These are phyloP conservation scores for Sorex araneus DNA, from an alignment of 2,113 vertebrate species.

Conservation along the genomic window DNA sequence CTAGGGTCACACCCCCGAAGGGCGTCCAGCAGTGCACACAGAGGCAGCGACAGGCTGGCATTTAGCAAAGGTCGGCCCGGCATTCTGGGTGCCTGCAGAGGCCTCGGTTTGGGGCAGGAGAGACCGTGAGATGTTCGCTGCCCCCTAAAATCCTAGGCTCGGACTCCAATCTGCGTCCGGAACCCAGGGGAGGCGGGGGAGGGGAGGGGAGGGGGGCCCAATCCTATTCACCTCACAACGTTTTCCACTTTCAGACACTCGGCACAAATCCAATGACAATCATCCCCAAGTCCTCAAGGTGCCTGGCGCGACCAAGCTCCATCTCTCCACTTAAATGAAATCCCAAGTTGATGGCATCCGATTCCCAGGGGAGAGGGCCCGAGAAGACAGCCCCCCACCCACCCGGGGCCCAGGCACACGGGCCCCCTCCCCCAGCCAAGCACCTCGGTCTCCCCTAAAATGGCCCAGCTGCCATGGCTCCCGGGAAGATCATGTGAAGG, in stretches of 20 bases:
- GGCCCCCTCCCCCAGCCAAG: not conserved
- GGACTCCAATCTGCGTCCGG: slow-evolving; percentile 2
- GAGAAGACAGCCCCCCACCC: too few relatives aligned
- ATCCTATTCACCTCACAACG: not conserved
- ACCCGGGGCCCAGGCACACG: too few relatives aligned
- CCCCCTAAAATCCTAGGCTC: not conserved
- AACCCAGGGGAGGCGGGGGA: not conserved
- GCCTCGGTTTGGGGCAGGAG: slow-evolving; percentile 38
- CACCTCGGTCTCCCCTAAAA: not conserved
- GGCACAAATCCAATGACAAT: slow-evolving; percentile 15
- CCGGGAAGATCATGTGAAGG: not conserved
- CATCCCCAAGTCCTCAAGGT: not conserved
- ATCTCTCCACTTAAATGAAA: not conserved
- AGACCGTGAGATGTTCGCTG: not conserved
- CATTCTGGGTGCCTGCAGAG: slow-evolving; percentile 57
- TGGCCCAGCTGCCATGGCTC: not conserved
- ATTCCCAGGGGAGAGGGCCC: not conserved
- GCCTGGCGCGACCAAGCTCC: not conserved
- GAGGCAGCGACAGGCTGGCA: not conserved
- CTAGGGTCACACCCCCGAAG: slow-evolving; percentile 9
- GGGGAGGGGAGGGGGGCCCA: not conserved
- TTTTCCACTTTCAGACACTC: not conserved
- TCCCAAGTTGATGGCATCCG: not conserved
- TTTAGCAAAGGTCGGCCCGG: slow-evolving; percentile 69
- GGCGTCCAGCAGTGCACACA: not conserved